Evolutionary conservation across 2,888 invertebrate species (phyloP).

Genomic region (Lasioglossum villosulum): DNA sequence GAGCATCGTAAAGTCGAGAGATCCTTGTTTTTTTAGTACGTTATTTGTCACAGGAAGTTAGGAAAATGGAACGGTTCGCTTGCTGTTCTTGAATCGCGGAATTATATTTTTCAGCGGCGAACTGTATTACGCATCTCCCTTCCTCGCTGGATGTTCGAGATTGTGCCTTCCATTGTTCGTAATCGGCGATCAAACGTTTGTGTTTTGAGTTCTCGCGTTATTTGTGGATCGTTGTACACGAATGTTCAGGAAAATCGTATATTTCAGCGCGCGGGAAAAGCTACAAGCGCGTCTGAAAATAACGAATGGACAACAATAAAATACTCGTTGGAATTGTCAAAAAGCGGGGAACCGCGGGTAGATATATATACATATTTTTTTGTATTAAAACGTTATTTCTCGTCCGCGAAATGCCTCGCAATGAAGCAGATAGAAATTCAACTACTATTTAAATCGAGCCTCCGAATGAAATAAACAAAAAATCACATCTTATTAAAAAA

Average conservation of each 20-base stretch:
- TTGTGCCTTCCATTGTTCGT: not conserved
- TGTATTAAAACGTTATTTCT: not conserved
- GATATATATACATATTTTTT: conserved; percentile 2
- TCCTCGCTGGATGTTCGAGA: not conserved
- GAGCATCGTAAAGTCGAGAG: not conserved
- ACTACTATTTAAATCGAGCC: not conserved
- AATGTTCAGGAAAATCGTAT: conserved; percentile 1
- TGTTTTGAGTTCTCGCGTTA: not conserved
- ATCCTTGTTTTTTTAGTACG: not conserved
- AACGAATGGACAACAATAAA: conserved; percentile 14
- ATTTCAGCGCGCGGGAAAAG: not conserved
- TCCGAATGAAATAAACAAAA: not conserved
- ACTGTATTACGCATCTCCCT: not conserved
- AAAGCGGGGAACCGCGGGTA: not conserved
- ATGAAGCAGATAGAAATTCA: not conserved
- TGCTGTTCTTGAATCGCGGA: not conserved
- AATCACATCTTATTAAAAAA: not conserved
- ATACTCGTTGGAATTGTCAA: conserved; percentile 3
- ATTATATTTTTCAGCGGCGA: not conserved
- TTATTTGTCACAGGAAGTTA: conserved; percentile 13
- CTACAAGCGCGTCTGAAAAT: not conserved
- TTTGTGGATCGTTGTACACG: not conserved
- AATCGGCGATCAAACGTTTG: not conserved
- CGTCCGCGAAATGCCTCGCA: not conserved
- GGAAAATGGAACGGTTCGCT: not conserved